Evolutionary conservation across 2,113 vertebrate species (phyloP).

Genomic region (Pterocles orientalis): DNA sequence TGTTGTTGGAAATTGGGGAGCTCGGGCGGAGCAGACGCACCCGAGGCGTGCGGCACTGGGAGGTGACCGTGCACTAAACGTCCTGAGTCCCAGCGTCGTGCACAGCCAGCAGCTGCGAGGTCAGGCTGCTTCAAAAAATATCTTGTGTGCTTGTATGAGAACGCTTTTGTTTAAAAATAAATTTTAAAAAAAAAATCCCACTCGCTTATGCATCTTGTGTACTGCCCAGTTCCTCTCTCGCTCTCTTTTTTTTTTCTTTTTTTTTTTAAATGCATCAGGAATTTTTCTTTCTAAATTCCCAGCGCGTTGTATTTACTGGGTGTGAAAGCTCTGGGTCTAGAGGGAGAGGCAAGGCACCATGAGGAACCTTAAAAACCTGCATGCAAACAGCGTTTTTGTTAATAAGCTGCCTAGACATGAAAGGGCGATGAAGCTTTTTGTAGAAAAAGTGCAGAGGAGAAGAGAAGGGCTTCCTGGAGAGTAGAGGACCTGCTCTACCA

Average conservation of each 20-base stretch:
- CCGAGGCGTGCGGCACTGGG: not conserved
- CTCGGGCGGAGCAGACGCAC: not conserved
- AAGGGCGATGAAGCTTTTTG: not conserved
- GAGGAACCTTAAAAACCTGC: not conserved
- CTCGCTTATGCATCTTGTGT: not conserved
- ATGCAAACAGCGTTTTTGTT: not conserved
- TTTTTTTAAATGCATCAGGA: not conserved
- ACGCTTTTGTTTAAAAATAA: not conserved
- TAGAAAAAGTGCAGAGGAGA: not conserved
- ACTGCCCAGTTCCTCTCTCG: not conserved
- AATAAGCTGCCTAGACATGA: not conserved
- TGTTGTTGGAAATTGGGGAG: not conserved
- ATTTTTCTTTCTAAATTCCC: not conserved
- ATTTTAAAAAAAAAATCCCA: not conserved
- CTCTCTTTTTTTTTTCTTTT: no score
- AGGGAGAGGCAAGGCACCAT: not conserved
- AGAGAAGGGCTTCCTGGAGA: not conserved
- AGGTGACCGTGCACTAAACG: not conserved
- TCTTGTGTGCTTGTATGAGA: not conserved
- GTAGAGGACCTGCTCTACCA: not conserved
- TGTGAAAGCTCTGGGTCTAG: not conserved
- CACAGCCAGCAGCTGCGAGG: not conserved
- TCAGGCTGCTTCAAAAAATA: not conserved
- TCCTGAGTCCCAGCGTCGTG: not conserved
- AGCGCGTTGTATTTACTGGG: not conserved